Conservation (phyloP, 2,797 vertebrate species). For the Sparus aurata region DNA sequence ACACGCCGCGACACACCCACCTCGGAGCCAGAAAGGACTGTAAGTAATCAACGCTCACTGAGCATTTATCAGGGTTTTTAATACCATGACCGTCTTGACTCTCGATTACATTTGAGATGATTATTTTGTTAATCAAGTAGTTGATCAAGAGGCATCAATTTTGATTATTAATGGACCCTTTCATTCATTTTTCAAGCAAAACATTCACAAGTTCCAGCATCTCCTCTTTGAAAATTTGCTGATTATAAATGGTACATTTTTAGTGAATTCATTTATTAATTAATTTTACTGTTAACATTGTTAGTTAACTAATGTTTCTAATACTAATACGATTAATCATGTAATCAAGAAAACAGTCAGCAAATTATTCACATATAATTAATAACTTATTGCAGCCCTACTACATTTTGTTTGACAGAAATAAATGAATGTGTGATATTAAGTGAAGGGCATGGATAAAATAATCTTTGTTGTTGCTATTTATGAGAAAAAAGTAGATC, state of each 20-base stretch:
- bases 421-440: too few relatives aligned
- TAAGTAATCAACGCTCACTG: constrained; percentile 68
- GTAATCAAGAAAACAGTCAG: not conserved
- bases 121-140: not conserved
- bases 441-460: too few relatives aligned
- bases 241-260: too few relatives aligned
- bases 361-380: not conserved
- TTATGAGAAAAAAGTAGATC: not conserved
- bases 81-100: not conserved
- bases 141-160: too few relatives aligned
- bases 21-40: constrained; percentile 87
- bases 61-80: not conserved
- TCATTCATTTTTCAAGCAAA: too few relatives aligned
- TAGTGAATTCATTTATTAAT: too few relatives aligned
- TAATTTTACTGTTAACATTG: too few relatives aligned
- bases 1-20: constrained; percentile 77
- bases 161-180: too few relatives aligned
- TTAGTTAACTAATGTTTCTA: too few relatives aligned
- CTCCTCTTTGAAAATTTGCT: too few relatives aligned
- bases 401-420: not conserved
- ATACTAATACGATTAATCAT: not conserved
- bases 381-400: not conserved
- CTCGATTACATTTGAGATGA: not conserved
- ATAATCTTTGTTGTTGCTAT: not conserved
- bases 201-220: too few relatives aligned